Evolutionary conservation across 2,113 vertebrate genomes (phyloP).

Genomic region (Eulemur rufifrons): DNA sequence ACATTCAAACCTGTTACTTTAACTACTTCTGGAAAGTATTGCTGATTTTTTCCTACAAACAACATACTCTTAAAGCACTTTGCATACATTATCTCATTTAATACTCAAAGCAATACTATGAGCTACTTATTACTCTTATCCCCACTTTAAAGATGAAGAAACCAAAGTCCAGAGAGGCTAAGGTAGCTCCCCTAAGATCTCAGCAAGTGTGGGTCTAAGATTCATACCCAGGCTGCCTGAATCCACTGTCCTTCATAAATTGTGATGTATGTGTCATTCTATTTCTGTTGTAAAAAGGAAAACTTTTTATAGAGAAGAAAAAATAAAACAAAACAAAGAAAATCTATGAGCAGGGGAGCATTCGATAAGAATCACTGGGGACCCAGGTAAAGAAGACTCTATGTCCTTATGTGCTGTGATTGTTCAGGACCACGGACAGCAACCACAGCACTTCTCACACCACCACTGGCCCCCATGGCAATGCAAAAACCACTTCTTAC

Average conservation of each 20-base stretch:
- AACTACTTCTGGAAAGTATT: not conserved
- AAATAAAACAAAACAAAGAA: not conserved
- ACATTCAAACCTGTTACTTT: not conserved
- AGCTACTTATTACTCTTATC: not conserved
- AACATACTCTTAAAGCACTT: not conserved
- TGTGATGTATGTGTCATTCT: not conserved
- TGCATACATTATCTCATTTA: not conserved
- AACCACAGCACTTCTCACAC: rapidly evolving
- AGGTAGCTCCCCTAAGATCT: not conserved
- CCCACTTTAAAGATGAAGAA: not conserved
- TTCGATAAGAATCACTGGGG: not conserved
- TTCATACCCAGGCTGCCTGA: not conserved
- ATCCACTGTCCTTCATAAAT: not conserved
- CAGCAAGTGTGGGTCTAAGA: not conserved
- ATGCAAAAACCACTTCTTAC: not conserved
- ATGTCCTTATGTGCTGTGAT: rapidly evolving
- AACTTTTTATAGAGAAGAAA: not conserved
- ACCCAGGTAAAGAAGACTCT: not conserved
- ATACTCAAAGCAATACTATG: not conserved
- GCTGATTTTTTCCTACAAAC: not conserved
- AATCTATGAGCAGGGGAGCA: not conserved
- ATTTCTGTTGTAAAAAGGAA: not conserved
- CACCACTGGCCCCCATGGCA: too few species aligned
- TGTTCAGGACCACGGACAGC: slow-evolving; percentile 65
- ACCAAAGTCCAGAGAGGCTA: not conserved